Conservation (phyloP, 92 coral and sea anemone genomes). For the Ricordea florida region DNA sequence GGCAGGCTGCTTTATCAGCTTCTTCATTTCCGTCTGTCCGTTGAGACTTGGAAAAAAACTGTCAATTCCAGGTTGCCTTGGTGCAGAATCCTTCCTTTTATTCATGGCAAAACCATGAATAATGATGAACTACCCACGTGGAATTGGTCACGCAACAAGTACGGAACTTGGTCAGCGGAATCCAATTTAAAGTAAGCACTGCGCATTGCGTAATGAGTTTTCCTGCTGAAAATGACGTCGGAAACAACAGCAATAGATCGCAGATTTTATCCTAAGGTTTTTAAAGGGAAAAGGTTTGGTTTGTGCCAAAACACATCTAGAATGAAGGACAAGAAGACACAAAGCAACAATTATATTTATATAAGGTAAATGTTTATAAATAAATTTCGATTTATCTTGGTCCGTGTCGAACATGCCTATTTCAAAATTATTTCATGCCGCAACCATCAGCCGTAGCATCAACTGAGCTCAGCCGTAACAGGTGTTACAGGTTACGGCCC, state of each 20-base stretch:
- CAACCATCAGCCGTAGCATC: too few species aligned
- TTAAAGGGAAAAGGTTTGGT: not conserved
- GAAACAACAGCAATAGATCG: conserved; percentile 12
- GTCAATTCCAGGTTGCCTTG: conserved; percentile 35
- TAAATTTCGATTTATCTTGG: not conserved
- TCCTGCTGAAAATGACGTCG: conserved; percentile 29
- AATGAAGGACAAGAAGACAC: too few species aligned
- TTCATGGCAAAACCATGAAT: conserved; percentile 24
- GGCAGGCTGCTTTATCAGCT: conserved; percentile 32
- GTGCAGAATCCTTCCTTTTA: conserved; percentile 10
- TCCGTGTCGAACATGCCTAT: too few species aligned
- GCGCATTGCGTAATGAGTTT: conserved; percentile 30
- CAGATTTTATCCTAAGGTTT: conserved; percentile 27
- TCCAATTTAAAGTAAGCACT: conserved; percentile 30
- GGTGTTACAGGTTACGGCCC: too few species aligned
- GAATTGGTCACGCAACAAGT: not conserved
- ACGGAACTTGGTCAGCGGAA: conserved; percentile 19
- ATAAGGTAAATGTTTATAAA: not conserved
- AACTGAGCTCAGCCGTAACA: too few species aligned
- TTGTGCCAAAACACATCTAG: not conserved
- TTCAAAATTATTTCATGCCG: too few species aligned
- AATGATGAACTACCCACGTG: conserved; percentile 25
- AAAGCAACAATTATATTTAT: conserved; percentile 2
- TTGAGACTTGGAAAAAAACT: conserved; percentile 40
- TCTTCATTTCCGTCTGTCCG: conserved; percentile 38